Evolutionary conservation across 2,888 invertebrate genomes (phyloP).

Genomic region (Pachydiplax longipennis): DNA sequence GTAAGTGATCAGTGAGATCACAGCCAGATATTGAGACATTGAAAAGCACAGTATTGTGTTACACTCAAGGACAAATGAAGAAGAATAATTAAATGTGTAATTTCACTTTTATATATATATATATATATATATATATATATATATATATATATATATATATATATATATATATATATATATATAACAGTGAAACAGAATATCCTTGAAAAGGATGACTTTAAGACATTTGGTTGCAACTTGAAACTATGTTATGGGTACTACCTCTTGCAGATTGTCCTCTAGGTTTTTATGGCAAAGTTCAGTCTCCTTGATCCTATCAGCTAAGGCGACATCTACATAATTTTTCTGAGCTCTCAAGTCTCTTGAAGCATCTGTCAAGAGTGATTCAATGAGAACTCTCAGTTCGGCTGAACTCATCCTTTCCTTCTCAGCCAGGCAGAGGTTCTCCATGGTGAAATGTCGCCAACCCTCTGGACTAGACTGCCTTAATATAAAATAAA

Average conservation of each 20-base stretch:
- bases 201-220: too few species aligned
- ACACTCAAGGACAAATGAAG: too few species aligned
- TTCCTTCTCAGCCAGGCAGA: conserved; percentile 77
- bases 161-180: too few species aligned
- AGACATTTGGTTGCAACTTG: too few species aligned
- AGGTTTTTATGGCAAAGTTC: conserved; percentile 73
- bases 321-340: conserved; percentile 77
- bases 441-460: conserved; percentile 78
- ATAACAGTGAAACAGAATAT: too few species aligned
- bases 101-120: too few species aligned
- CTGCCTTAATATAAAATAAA: conserved; percentile 65
- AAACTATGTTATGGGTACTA: conserved; percentile 53
- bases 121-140: too few species aligned
- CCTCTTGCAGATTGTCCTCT: conserved; percentile 71
- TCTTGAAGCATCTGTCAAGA: conserved; percentile 77
- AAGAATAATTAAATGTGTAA: too few species aligned
- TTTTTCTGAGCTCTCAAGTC: conserved; percentile 86
- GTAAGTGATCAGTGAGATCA: too few species aligned
- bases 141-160: too few species aligned
- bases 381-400: conserved; percentile 72
- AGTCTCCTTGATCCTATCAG: conserved; percentile 77
- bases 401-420: conserved; percentile 78
- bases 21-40: too few species aligned
- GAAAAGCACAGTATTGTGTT: too few species aligned
- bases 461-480: conserved; percentile 88